phyloP scores from a whole-genome alignment of 2,888 invertebrate genomes.

The Hoplodrina blanda region DNA sequence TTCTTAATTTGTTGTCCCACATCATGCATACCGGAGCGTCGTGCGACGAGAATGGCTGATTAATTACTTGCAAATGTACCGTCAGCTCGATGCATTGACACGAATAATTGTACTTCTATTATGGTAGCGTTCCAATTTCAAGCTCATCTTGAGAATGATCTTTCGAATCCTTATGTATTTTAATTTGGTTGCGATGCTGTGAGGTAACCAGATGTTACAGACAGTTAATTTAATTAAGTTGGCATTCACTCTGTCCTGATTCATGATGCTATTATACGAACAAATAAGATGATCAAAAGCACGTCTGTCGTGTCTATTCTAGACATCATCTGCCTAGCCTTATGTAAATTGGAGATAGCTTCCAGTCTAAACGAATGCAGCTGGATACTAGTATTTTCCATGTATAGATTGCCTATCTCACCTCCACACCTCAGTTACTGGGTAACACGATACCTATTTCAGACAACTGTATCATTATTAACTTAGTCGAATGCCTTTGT shows the following conservation, averaged over 20 bases:
- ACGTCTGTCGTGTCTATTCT: background rate
- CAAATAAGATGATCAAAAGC: background rate
- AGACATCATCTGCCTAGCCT: no score
- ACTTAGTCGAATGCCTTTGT: constrained; percentile 19
- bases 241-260: background rate
- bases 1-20: constrained; percentile 68
- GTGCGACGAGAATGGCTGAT: constrained; percentile 63
- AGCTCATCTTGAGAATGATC: constrained; percentile 50
- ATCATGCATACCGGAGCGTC: constrained; percentile 53
- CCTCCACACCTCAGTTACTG: no score
- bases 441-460: background rate
- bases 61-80: constrained; percentile 62
- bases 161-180: constrained; percentile 42
- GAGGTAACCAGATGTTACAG: constrained; percentile 22
- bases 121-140: constrained; percentile 44
- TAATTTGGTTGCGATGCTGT: constrained; percentile 27
- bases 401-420: no score
- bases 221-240: constrained; percentile 19
- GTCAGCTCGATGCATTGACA: constrained; percentile 49
- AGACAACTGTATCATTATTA: background rate
- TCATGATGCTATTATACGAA: background rate
- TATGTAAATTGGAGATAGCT: no score
- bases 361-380: no score
- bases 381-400: no score
- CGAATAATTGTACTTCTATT: constrained; percentile 42